Evolutionary conservation across 2,113 vertebrate species (phyloP).

Genomic region (Cynopterus brachyotis): DNA sequence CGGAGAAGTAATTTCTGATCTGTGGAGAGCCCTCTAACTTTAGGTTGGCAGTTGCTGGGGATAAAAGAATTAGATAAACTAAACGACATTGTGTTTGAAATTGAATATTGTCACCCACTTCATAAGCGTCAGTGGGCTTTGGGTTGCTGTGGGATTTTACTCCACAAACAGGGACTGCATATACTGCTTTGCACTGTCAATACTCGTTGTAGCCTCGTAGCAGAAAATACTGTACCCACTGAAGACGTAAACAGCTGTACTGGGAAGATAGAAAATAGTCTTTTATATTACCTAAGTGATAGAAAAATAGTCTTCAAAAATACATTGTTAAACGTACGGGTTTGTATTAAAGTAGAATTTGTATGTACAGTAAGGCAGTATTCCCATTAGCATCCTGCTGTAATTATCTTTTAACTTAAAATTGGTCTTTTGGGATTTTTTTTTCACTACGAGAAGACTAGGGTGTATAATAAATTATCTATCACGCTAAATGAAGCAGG

Average conservation of each 20-base stretch:
- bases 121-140: conserved; percentile 61
- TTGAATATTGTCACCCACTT: conserved; percentile 64
- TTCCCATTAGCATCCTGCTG: conserved; percentile 57
- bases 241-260: conserved; percentile 77
- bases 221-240: conserved; percentile 67
- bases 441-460: conserved; percentile 42
- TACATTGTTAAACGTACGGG: conserved; percentile 76
- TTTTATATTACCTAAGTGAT: conserved; percentile 75
- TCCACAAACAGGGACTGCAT: conserved; percentile 53
- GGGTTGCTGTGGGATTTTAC: conserved; percentile 52
- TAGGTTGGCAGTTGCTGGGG: neutral
- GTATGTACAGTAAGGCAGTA: conserved; percentile 87
- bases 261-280: conserved; percentile 83
- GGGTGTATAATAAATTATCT: conserved; percentile 55
- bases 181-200: conserved; percentile 16
- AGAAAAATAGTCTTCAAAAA: conserved; percentile 88
- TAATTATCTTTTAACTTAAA: conserved; percentile 60
- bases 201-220: conserved; percentile 47
- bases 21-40: conserved; percentile 38
- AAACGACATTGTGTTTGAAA: conserved; percentile 67
- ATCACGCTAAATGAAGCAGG: conserved; percentile 59
- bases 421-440: conserved; percentile 51
- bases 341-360: conserved; percentile 81
- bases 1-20: conserved; percentile 51
- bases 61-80: conserved; percentile 65